Conservation (phyloP, 1,140 invertebrate genomes). For the Magallana angulata region DNA sequence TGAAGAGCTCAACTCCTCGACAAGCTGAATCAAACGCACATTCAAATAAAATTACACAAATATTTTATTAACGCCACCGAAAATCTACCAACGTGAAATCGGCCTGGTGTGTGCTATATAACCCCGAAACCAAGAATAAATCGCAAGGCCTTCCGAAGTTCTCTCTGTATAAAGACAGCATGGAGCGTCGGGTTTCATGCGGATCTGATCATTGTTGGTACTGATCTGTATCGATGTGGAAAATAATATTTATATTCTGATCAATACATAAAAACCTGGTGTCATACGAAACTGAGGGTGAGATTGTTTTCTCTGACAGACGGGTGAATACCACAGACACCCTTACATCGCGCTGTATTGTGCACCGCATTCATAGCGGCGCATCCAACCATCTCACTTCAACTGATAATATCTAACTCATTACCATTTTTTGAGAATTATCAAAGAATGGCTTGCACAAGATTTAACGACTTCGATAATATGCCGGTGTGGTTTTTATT, state of each 20-base stretch:
- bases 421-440: background rate
- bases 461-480: background rate
- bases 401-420: background rate
- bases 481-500: background rate
- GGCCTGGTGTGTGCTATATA: background rate
- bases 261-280: slow-evolving; percentile 24
- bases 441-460: background rate
- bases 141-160: background rate
- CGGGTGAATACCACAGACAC: background rate
- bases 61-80: slow-evolving; percentile 24
- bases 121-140: background rate
- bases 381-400: slow-evolving; percentile 4
- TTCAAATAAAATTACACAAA: slow-evolving; percentile 25
- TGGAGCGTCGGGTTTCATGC: background rate
- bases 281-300: slow-evolving; percentile 23
- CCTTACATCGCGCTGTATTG: background rate
- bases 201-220: background rate
- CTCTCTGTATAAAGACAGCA: background rate
- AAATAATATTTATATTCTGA: slow-evolving; percentile 18
- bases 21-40: background rate
- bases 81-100: slow-evolving; percentile 15
- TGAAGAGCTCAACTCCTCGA: background rate
- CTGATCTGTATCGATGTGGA: slow-evolving; percentile 17
- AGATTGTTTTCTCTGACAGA: background rate
- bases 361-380: background rate